Base-by-base conservation (phyloP, 2,888 invertebrate species). In the Bibio marci region DNA sequence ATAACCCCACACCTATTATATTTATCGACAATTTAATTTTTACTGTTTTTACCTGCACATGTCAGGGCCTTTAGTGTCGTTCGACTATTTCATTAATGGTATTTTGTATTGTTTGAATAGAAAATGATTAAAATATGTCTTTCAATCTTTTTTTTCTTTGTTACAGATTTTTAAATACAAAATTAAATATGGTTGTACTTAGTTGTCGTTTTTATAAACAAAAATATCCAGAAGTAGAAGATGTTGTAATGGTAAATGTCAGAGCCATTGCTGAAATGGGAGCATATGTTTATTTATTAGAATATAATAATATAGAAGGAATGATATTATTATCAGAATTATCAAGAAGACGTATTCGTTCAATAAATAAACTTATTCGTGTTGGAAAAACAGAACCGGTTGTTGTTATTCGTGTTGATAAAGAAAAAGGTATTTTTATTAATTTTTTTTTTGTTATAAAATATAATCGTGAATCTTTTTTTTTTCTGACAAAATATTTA, bases 201-300 rank as follows among this genome's bases (percentile, higher is more conserved):
- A 81, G 86, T 50, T 95, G 94, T 76, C 75, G 98, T 57, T 98
- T 88, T 73, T 98, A 98, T 61, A 81, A 86, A 58, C 87, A 94
- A 64, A 88, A 83, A 56, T 97, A 92, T 65, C 98, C 98, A 2
- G 97, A 97, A 59, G 79, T 95, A 43, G 98, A 98, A 54, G 98
- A 98, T 76, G 95, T 98, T 36, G 98, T 98, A 35, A 94, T 97
- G 94, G 97, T 95, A 19, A 98, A 94, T 58, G 97, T 98, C 3
- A 72, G 91, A 33, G 83, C 91, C 46, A 98, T 99, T 54, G 97
- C 95, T 14, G 97, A 98, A 69, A 98, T 99, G 97, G 98, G 98
- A 43, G 98, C 97, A 2, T 98, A 99, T 62, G 98, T 98, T 13
- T 88, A 92, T 61, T 67, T 98, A 44, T 66, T 97, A 46, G 98